phyloP scores from a whole-genome alignment of 2,797 vertebrate species.

The Cuculus canorus region DNA sequence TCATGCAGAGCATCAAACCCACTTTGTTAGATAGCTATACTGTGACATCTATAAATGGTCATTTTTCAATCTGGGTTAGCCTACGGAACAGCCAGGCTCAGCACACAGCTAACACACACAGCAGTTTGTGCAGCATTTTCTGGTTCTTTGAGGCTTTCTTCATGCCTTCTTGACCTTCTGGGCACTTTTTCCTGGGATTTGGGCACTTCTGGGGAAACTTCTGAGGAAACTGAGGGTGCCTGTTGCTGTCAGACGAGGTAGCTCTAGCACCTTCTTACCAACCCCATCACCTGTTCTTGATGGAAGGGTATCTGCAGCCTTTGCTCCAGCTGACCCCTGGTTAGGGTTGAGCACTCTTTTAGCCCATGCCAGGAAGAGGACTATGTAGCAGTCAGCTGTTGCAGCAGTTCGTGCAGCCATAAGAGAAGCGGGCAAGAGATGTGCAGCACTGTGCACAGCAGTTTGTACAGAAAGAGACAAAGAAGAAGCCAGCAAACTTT shows the following conservation, averaged over 20 bases:
- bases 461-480: not conserved
- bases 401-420: not conserved
- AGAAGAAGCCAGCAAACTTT: not conserved
- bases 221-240: not conserved
- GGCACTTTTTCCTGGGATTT: not conserved
- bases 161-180: not conserved
- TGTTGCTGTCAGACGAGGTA: not conserved
- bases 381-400: rapidly evolving
- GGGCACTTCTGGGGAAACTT: not conserved
- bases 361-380: not conserved
- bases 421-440: not conserved
- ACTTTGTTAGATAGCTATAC: not conserved
- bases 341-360: not conserved
- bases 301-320: not conserved
- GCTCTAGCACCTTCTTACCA: not conserved
- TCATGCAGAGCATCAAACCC: not conserved
- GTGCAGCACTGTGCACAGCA: not conserved
- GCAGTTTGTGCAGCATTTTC: not conserved
- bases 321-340: not conserved
- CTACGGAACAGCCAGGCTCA: not conserved
- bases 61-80: not conserved
- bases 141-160: not conserved
- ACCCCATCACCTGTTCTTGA: not conserved
- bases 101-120: not conserved
- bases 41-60: not conserved